Conservation (phyloP, 2,113 vertebrate genomes). For the Acanthochromis polyacanthus region DNA sequence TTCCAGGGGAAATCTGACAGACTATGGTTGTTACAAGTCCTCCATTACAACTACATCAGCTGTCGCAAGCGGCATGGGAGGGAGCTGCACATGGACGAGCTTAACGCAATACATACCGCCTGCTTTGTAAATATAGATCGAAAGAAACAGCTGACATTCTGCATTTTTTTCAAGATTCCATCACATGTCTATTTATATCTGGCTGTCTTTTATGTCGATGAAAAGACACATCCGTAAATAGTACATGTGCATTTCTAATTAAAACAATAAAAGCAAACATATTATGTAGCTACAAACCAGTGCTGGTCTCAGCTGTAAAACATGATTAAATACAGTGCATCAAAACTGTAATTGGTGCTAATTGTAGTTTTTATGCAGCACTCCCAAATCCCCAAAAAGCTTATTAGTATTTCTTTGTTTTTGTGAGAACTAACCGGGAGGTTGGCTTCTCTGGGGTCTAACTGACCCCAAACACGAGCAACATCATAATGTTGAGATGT, state of each 20-base stretch:
- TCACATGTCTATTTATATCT: background rate
- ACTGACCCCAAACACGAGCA: background rate
- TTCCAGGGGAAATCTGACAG: constrained; percentile 74
- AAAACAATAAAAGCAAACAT: background rate
- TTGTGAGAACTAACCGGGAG: too few relatives aligned
- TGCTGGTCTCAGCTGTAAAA: background rate
- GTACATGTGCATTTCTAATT: background rate
- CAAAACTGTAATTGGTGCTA: too few relatives aligned
- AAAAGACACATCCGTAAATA: background rate
- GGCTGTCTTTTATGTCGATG: background rate
- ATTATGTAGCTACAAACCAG: background rate
- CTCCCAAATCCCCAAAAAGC: too few relatives aligned
- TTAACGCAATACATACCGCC: constrained; percentile 21
- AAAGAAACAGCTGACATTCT: background rate
- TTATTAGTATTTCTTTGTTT: too few relatives aligned
- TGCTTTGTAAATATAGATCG: constrained; percentile 16
- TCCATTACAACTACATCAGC: constrained; percentile 73
- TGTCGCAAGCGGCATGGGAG: constrained; percentile 51
- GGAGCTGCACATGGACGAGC: constrained; percentile 28
- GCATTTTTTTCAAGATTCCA: background rate
- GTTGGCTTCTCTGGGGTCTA: background rate
- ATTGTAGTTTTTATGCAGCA: too few relatives aligned
- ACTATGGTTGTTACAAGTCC: constrained; percentile 69
- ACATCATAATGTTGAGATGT: background rate
- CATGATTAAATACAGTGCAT: background rate